Conservation (phyloP, 1,140 invertebrate species). For the Lucilia sericata region DNA sequence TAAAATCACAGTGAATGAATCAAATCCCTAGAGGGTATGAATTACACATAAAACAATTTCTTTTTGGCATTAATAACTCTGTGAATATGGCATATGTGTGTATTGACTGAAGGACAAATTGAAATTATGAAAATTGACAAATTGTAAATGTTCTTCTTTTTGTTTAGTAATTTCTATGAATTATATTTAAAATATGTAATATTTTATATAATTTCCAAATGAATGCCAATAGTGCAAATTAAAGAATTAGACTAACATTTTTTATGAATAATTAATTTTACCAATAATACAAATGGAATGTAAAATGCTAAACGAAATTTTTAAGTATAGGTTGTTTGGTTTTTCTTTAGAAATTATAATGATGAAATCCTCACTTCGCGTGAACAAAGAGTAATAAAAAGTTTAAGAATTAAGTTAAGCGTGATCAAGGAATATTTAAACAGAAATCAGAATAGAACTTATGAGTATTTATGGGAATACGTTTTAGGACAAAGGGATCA, state of each 20-base stretch:
- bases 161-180: background rate
- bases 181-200: background rate
- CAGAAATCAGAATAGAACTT: no score
- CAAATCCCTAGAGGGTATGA: background rate
- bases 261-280: background rate
- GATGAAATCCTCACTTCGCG: no score
- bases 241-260: background rate
- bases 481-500: no score
- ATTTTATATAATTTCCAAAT: background rate
- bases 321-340: no score
- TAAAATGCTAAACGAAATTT: background rate
- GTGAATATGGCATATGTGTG: background rate
- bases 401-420: no score
- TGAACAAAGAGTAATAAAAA: no score
- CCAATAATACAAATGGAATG: background rate
- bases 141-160: background rate
- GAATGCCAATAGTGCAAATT: background rate
- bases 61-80: background rate
- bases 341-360: no score
- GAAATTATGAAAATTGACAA: slow-evolving; percentile 15
- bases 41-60: background rate
- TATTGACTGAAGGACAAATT: background rate
- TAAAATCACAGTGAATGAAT: background rate
- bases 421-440: no score
- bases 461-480: no score